Percentiles rank a stretch among this genome's conserved stretches.
Evolutionary conservation across 2,113 vertebrate genomes (phyloP).

Genomic region (Nyctibius bracteatus): DNA sequence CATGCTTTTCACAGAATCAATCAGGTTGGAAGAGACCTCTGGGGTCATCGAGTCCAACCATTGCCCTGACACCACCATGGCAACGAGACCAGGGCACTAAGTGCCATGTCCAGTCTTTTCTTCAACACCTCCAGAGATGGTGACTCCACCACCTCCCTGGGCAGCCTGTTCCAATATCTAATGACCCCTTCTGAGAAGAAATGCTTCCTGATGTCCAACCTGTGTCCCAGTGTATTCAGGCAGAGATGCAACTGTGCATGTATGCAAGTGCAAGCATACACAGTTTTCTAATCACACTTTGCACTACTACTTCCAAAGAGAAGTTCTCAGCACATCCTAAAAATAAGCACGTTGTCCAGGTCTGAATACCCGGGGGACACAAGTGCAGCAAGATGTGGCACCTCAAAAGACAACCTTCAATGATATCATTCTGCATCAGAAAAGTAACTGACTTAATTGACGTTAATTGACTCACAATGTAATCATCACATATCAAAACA

Average conservation of each 20-base stretch:
- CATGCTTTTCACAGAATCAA: neutral
- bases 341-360: neutral
- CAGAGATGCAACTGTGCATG: neutral
- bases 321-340: neutral
- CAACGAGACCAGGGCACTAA: too few species aligned
- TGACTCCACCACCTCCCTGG: too few species aligned
- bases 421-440: neutral
- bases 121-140: too few species aligned
- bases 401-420: neutral
- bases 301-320: neutral
- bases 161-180: too few species aligned
- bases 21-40: too few species aligned
- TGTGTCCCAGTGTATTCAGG: neutral
- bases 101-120: too few species aligned
- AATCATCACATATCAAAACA: neutral
- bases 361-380: neutral
- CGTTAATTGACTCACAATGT: neutral
- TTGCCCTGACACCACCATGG: too few species aligned
- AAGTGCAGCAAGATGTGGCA: neutral
- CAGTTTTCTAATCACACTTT: neutral
- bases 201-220: too few species aligned
- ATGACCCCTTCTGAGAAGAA: too few species aligned
- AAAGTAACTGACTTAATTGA: neutral
- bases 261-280: accelerated
- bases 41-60: too few species aligned